Conservation (phyloP, 2,113 vertebrate species). For the Pleuronectes platessa region DNA sequence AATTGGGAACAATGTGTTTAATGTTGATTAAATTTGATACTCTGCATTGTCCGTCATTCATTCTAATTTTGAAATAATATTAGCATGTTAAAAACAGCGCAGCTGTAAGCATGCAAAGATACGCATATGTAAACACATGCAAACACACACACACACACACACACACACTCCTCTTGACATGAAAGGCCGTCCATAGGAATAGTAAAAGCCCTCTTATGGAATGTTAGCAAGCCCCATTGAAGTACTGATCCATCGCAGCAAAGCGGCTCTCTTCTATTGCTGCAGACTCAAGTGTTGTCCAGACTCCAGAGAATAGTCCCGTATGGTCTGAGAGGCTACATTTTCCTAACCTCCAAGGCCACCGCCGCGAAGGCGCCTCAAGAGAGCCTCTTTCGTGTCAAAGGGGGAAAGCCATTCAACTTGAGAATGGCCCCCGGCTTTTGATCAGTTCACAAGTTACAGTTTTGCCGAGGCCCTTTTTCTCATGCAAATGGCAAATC, state of each 20-base stretch:
- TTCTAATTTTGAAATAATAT: constrained; percentile 39
- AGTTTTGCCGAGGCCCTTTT: constrained; percentile 79
- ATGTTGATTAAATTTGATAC: background rate
- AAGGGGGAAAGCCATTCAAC: constrained; percentile 81
- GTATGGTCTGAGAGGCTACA: constrained; percentile 76
- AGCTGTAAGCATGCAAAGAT: constrained; percentile 12
- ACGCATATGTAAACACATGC: constrained; percentile 21
- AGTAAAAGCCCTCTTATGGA: constrained; percentile 78
- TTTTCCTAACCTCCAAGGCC: constrained; percentile 86
- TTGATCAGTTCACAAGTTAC: constrained; percentile 89
- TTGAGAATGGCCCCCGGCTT: constrained; percentile 78
- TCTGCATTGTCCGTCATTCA: background rate
- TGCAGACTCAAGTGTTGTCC: constrained; percentile 77
- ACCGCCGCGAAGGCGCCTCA: constrained; percentile 79
- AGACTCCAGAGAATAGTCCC: constrained; percentile 75
- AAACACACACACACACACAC: constrained; percentile 16
- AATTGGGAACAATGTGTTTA: background rate
- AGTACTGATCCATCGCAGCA: constrained; percentile 69
- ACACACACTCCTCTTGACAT: constrained; percentile 62
- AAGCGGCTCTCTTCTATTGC: constrained; percentile 72
- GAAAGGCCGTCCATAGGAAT: constrained; percentile 66
- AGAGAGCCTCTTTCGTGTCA: constrained; percentile 85
- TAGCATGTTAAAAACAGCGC: constrained; percentile 37
- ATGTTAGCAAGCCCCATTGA: constrained; percentile 73
- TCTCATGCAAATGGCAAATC: constrained; percentile 85